Conservation (phyloP, 2,113 vertebrate species). For the Pholis gunnellus region DNA sequence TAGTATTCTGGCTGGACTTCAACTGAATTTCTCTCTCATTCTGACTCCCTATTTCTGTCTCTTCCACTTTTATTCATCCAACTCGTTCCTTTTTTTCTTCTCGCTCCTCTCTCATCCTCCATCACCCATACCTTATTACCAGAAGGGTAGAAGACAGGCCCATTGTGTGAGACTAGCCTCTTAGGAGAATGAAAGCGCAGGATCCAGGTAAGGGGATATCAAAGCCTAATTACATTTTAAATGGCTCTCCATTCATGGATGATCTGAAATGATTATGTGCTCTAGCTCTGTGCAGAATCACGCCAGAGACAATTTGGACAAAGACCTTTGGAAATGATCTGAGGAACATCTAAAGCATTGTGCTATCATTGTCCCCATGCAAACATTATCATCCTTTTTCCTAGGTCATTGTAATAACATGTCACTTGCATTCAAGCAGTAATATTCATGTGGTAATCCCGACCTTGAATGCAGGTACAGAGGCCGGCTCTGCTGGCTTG, state of each 20-base stretch:
- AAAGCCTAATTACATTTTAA: slow-evolving; percentile 66
- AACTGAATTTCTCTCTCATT: slow-evolving; percentile 43
- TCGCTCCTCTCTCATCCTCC: slow-evolving; percentile 21
- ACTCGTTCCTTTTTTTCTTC: slow-evolving; percentile 8
- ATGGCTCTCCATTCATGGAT: slow-evolving; percentile 53
- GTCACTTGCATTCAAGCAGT: slow-evolving; percentile 36
- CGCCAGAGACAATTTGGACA: slow-evolving; percentile 38
- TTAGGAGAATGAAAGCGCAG: slow-evolving; percentile 42
- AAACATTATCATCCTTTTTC: slow-evolving; percentile 35
- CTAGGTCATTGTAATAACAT: slow-evolving; percentile 46
- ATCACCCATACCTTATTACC: slow-evolving; percentile 35
- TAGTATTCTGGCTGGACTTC: slow-evolving; percentile 48
- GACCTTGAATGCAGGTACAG: slow-evolving; percentile 60
- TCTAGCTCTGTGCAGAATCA: slow-evolving; percentile 30
- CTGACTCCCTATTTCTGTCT: slow-evolving; percentile 12
- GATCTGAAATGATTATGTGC: slow-evolving; percentile 48
- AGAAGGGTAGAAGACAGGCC: slow-evolving; percentile 36
- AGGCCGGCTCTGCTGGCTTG: slow-evolving; percentile 23
- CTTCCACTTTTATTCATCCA: slow-evolving; percentile 27
- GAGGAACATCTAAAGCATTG: slow-evolving; percentile 34
- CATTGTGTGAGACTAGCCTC: slow-evolving; percentile 50
- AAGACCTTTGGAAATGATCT: slow-evolving; percentile 53
- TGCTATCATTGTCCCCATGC: slow-evolving; percentile 33
- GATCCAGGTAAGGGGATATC: slow-evolving; percentile 66
- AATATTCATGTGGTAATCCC: slow-evolving; percentile 49